Percentiles rank a stretch among this genome's conserved stretches.
Conservation (phyloP, 2,888 invertebrate genomes). For the Acanthosepion lycidas region DNA sequence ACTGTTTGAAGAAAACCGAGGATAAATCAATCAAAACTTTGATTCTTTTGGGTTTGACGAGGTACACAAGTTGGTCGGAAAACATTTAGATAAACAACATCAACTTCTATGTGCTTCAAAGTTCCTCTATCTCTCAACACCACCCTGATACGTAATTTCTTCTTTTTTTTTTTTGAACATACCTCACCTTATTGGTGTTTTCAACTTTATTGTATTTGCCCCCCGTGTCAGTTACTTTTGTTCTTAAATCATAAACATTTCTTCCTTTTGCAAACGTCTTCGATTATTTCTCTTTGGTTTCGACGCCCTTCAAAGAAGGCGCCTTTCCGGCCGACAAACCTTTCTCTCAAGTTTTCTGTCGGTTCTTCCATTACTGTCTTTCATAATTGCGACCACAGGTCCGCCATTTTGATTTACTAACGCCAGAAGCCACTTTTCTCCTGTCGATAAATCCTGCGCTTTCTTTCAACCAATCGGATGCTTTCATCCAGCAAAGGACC, state of each 20-base stretch:
- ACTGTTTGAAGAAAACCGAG: neutral
- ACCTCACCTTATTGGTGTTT: neutral
- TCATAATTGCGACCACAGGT: neutral
- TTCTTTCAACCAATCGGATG: neutral
- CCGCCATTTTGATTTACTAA: neutral
- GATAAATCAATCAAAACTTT: neutral
- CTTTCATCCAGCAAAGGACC: neutral
- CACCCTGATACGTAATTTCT: neutral
- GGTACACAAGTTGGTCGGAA: neutral
- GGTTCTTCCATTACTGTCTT: constrained; percentile 18
- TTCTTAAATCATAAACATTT: constrained; percentile 20
- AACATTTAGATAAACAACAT: neutral
- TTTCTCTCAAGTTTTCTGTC: neutral
- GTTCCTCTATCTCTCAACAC: neutral
- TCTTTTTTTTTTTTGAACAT: neutral
- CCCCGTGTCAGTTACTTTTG: neutral
- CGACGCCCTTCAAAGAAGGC: neutral
- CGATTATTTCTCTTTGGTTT: neutral
- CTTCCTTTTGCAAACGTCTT: neutral
- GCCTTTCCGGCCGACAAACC: neutral
- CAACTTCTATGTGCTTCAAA: neutral
- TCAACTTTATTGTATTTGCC: neutral
- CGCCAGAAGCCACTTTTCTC: neutral
- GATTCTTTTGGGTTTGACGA: neutral
- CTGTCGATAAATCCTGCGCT: neutral